These are phyloP conservation scores for Rhyacichthys aspro DNA, from an alignment of 2,797 vertebrate genomes.

Conservation along the genomic window DNA sequence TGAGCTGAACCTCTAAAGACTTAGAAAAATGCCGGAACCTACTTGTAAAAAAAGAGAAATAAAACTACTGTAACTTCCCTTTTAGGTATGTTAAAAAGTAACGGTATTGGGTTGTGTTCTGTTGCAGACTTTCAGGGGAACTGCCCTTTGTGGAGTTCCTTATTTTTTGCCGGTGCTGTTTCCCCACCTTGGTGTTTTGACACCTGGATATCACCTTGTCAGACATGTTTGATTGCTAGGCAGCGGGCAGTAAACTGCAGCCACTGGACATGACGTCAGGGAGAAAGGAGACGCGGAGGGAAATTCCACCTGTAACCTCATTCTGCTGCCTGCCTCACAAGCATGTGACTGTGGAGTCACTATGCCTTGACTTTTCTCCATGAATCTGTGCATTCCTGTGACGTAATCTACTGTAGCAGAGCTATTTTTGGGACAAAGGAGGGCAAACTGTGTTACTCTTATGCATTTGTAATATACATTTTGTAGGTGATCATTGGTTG, in stretches of 20 bases:
- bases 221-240: constrained; percentile 51
- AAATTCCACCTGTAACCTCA: constrained; percentile 79
- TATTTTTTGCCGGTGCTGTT: constrained; percentile 38
- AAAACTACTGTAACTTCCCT: constrained; percentile 69
- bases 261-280: constrained; percentile 63
- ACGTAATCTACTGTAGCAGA: constrained; percentile 28
- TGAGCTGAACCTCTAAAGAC: constrained; percentile 53
- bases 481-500: background rate
- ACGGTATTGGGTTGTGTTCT: constrained; percentile 18
- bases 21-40: constrained; percentile 58
- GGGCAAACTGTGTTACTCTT: constrained; percentile 14
- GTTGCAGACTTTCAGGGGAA: constrained; percentile 52
- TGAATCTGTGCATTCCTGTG: constrained; percentile 40
- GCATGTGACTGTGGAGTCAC: constrained; percentile 64
- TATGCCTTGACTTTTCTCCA: constrained; percentile 27
- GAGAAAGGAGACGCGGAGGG: constrained; percentile 67
- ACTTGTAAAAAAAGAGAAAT: constrained; percentile 70
- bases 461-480: constrained; percentile 2
- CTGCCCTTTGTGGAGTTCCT: constrained; percentile 63
- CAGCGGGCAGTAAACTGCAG: constrained; percentile 28
- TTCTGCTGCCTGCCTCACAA: constrained; percentile 45
- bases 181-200: constrained; percentile 30
- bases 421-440: constrained; percentile 53
- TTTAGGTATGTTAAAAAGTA: constrained; percentile 40
- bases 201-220: constrained; percentile 67